Evolutionary conservation across 2,888 invertebrate genomes (phyloP).

Genomic region (Lepidochrysops patricia): DNA sequence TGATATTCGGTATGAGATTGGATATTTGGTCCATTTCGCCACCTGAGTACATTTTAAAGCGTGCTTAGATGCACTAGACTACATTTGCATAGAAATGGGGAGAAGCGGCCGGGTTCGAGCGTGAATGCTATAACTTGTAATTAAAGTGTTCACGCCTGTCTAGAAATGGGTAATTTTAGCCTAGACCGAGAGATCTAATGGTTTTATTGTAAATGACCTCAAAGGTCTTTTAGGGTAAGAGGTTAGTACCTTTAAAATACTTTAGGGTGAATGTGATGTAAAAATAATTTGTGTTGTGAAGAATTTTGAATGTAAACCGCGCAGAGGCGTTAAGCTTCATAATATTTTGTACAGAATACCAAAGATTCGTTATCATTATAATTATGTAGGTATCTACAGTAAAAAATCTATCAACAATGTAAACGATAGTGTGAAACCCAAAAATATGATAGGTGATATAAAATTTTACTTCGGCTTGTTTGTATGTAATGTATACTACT

Average conservation of each 20-base stretch:
- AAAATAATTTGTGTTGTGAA: not conserved
- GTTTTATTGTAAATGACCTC: conserved; percentile 8
- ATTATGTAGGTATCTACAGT: too few species aligned
- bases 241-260: not conserved
- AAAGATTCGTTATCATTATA: too few species aligned
- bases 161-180: conserved; percentile 10
- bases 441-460: too few species aligned
- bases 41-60: conserved; percentile 12
- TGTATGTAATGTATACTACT: too few species aligned
- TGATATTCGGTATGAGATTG: not conserved
- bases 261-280: not conserved
- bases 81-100: conserved; percentile 28
- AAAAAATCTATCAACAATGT: too few species aligned
- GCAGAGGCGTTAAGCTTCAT: too few species aligned
- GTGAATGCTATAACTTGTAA: conserved; percentile 26
- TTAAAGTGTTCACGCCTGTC: conserved; percentile 26
- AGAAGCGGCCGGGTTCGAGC: conserved; percentile 20
- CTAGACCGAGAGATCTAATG: not conserved
- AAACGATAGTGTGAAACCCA: too few species aligned
- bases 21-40: not conserved
- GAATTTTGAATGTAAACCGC: too few species aligned
- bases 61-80: conserved; percentile 16
- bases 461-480: too few species aligned
- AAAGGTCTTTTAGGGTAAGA: not conserved
- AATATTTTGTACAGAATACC: too few species aligned